Conservation (phyloP, 2,888 invertebrate genomes). For the Trachelus troglodyta region DNA sequence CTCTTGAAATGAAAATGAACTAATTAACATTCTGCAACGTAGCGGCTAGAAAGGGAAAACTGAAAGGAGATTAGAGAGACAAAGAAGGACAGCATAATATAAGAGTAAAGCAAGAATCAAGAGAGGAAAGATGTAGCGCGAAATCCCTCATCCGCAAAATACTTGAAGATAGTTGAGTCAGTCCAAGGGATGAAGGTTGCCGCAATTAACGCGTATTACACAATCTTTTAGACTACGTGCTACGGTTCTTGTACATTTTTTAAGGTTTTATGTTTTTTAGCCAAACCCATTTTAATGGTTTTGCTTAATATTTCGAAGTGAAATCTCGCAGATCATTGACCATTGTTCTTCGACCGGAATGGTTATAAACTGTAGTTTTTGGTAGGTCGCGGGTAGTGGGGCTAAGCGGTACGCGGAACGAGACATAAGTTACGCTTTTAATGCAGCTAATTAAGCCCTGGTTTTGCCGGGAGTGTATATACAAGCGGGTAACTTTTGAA, state of each 20-base stretch:
- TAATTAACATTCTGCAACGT: constrained; percentile 12
- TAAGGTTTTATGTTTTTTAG: neutral
- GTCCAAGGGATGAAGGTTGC: neutral
- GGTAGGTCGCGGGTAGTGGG: neutral
- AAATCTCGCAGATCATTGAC: neutral
- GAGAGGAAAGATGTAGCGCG: constrained; percentile 25
- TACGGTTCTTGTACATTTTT: neutral
- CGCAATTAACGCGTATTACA: neutral
- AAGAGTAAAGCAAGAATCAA: constrained; percentile 10
- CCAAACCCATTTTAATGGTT: neutral
- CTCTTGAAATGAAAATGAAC: constrained; percentile 18
- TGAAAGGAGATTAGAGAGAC: constrained; percentile 7
- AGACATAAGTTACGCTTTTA: constrained; percentile 30
- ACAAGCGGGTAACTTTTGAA: constrained; percentile 2
- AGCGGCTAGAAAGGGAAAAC: constrained; percentile 9
- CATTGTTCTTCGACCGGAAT: neutral
- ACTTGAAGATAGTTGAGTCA: neutral
- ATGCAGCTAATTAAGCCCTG: constrained; percentile 35
- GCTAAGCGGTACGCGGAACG: neutral
- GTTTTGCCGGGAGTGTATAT: constrained; percentile 9
- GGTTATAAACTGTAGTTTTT: neutral
- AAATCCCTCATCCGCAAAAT: neutral
- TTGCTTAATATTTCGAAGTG: neutral
- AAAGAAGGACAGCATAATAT: neutral
- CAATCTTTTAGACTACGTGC: neutral